A percentile compares a stretch with the other conserved stretches of the same genome.
Conservation (phyloP, 2,797 vertebrate species). For the Malacoraja senta region DNA sequence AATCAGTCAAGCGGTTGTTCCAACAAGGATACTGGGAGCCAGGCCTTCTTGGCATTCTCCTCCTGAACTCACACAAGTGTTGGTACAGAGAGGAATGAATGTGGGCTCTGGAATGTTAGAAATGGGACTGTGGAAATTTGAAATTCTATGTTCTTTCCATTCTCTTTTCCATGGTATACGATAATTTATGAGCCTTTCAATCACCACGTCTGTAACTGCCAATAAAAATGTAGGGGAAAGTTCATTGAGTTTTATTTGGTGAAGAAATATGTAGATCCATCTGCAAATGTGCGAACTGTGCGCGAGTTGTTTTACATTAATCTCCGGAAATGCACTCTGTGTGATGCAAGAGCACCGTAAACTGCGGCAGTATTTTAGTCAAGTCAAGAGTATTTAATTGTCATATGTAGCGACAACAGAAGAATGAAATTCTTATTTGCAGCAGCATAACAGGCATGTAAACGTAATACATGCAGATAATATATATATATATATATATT, state of each 20-base stretch:
- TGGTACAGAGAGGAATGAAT: not conserved
- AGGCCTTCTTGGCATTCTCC: not conserved
- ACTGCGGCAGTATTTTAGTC: no score
- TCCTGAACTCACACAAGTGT: not conserved
- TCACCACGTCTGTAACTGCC: not conserved
- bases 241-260: not conserved
- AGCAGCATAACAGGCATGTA: no score
- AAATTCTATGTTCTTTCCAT: not conserved
- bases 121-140: not conserved
- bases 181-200: not conserved
- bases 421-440: no score
- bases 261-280: not conserved
- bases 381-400: no score
- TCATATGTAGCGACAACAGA: no score
- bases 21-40: not conserved
- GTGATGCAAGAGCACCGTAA: not conserved
- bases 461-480: no score
- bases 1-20: not conserved
- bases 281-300: not conserved
- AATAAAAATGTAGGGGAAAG: not conserved
- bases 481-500: no score
- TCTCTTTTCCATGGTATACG: not conserved
- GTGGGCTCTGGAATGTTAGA: not conserved
- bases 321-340: not conserved
- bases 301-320: no score